A percentile compares a stretch with the other conserved stretches of the same genome.
These are phyloP conservation scores for Andricus grossulariae DNA, from an alignment of 1,140 invertebrate genomes.

Conservation along the genomic window DNA sequence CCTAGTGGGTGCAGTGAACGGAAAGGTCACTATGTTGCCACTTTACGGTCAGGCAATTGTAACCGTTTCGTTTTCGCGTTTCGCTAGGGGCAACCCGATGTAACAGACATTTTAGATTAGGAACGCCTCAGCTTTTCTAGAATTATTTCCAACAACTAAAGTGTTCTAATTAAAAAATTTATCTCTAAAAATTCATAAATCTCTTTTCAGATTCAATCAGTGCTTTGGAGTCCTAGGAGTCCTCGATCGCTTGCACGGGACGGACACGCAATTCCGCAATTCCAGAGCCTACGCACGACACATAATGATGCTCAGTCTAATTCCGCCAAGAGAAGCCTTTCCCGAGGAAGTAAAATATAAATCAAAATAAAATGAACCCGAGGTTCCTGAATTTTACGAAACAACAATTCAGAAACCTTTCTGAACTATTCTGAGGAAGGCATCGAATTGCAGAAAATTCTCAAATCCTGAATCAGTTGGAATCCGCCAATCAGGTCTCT, in stretches of 20 bases:
- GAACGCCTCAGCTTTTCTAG: not conserved
- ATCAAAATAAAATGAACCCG: constrained; percentile 57
- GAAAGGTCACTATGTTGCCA: too few relatives aligned
- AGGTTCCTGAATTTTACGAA: not conserved
- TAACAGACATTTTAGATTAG: too few relatives aligned
- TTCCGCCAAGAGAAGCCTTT: constrained; percentile 84
- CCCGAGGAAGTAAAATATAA: constrained; percentile 79
- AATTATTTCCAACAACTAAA: constrained; percentile 30
- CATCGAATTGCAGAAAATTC: not conserved
- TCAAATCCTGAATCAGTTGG: too few relatives aligned
- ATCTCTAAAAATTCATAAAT: not conserved
- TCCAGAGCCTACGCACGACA: constrained; percentile 85
- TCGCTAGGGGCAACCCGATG: too few relatives aligned
- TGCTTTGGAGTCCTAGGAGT: constrained; percentile 91
- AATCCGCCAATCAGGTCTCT: not conserved
- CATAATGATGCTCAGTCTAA: constrained; percentile 87
- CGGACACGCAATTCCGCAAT: constrained; percentile 85
- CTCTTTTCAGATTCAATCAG: constrained; percentile 84
- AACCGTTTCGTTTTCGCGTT: too few relatives aligned
- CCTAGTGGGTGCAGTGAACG: too few relatives aligned
- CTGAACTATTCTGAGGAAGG: too few relatives aligned
- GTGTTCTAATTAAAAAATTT: not conserved
- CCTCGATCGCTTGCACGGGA: constrained; percentile 90
- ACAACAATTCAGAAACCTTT: too few relatives aligned
- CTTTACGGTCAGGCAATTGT: too few relatives aligned